These are phyloP conservation scores for Drosophila ustulata DNA, from an alignment of 2,888 invertebrate genomes.

Conservation along the genomic window DNA sequence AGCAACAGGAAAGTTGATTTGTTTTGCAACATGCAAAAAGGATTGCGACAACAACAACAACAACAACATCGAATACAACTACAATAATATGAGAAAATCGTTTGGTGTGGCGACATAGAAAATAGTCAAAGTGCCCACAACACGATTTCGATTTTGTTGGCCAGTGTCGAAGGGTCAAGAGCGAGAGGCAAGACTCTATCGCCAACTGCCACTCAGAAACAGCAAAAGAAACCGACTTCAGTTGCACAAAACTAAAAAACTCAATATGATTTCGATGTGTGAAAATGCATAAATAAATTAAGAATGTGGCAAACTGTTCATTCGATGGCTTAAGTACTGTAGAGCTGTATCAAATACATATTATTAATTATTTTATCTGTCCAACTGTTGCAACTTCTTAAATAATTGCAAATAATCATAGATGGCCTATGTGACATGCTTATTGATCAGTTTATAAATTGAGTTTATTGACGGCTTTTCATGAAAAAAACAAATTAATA, in stretches of 20 bases:
- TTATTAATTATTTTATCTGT: too few species aligned
- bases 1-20: slow-evolving; percentile 65
- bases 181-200: background rate
- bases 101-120: slow-evolving; percentile 52
- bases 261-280: slow-evolving; percentile 12
- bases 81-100: slow-evolving; percentile 20
- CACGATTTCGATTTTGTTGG: slow-evolving; percentile 45
- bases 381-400: too few species aligned
- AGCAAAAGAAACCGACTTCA: slow-evolving; percentile 29
- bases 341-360: too few species aligned
- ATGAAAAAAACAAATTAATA: too few species aligned
- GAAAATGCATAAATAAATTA: slow-evolving; percentile 10
- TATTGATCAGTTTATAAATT: too few species aligned
- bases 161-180: slow-evolving; percentile 15
- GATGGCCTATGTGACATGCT: too few species aligned
- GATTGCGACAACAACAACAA: slow-evolving; percentile 47
- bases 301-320: too few species aligned
- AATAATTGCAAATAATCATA: too few species aligned
- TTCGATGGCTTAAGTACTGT: too few species aligned
- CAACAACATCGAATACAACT: background rate
- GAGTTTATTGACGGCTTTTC: too few species aligned
- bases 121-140: slow-evolving; percentile 62
- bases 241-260: slow-evolving; percentile 6
- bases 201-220: slow-evolving; percentile 38
- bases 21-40: slow-evolving; percentile 70